Base-by-base conservation (phyloP, 1,140 invertebrate genomes). In the Gonioctena quinquepunctata region DNA sequence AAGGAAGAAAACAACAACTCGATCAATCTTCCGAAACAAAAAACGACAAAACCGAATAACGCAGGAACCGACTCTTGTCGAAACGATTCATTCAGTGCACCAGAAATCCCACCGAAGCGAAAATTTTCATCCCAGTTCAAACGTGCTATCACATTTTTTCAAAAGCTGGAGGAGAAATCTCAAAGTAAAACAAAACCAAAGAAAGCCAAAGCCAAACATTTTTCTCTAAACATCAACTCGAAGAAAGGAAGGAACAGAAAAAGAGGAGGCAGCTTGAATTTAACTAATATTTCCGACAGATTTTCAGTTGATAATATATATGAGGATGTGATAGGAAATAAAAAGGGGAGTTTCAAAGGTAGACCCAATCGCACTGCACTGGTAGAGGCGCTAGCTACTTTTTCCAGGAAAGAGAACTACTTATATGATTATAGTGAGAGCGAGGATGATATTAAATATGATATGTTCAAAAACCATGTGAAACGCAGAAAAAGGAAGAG, bases 401-500 rank as follows among this genome's bases (percentile, higher is more conserved):
- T 73, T 3, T 50, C 57, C 4, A 68, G 19, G 66, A 59, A 42
- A 13, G 18, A 25, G 8, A 71, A 42, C 16, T 11, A 1, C 1
- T 48, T 13, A 3, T 19, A 59, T 33, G 7, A 26, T 3, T 19
- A 26, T 18, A 26, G 27, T 22, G 23, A 66, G 48, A 61, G 49
- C 66, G 64, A 70, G 7, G 61, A 52, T 54, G 62, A 50, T 23
- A 73, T 73, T 26, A 19, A 68, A 27, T 71, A 66, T 28, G 71
- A 69, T 42, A 61, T 74, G 48, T 71, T 71, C 65, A 54, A 66
- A 54, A 73, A 60, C 50, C 27, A 57, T 26, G 18, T 33, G 0
- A 71, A 69, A 59, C n/a, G 18, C 25, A 74, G 57, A 57, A 74
- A 69, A 54, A 54, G 72, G 28, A 71, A 66, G 48, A 74, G 72